Evolutionary conservation across 2,888 invertebrate genomes (phyloP).

Genomic region (Conistra vaccinii): DNA sequence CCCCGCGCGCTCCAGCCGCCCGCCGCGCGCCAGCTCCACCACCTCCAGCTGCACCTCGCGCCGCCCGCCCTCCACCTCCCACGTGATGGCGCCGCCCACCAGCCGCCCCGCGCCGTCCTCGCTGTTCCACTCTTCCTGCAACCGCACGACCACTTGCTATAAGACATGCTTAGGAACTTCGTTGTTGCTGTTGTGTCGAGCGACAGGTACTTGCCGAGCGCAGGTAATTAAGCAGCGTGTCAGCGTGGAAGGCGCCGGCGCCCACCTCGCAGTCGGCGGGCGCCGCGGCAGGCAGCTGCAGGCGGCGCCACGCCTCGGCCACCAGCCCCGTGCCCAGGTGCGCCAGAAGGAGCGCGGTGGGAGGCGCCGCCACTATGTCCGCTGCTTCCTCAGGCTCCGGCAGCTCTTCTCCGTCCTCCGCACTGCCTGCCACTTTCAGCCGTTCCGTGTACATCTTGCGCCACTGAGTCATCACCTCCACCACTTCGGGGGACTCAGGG

Average conservation of each 20-base stretch:
- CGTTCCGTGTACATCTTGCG: conserved; percentile 62
- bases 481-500: conserved; percentile 72
- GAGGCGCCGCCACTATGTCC: conserved; percentile 65
- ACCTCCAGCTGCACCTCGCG: conserved; percentile 74
- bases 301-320: conserved; percentile 67
- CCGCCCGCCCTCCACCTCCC: conserved; percentile 78
- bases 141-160: conserved; percentile 24
- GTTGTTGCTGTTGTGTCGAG: background rate
- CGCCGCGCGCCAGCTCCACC: conserved; percentile 82
- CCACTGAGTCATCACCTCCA: conserved; percentile 65
- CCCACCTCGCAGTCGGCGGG: conserved; percentile 75
- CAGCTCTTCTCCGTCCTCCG: conserved; percentile 34
- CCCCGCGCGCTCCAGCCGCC: conserved; percentile 75
- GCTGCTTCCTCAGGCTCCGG: conserved; percentile 45
- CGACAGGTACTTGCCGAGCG: conserved; percentile 74
- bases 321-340: conserved; percentile 73
- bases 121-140: conserved; percentile 71
- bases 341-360: conserved; percentile 75
- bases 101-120: conserved; percentile 51
- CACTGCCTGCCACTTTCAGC: conserved; percentile 38
- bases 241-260: conserved; percentile 82
- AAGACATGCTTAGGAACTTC: background rate
- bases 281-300: conserved; percentile 67
- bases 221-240: conserved; percentile 84
- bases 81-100: conserved; percentile 69